Evolutionary conservation across 2,797 vertebrate species (phyloP), one percentile per base, ranked within the genome.

Genomic region (Chanos chanos): DNA sequence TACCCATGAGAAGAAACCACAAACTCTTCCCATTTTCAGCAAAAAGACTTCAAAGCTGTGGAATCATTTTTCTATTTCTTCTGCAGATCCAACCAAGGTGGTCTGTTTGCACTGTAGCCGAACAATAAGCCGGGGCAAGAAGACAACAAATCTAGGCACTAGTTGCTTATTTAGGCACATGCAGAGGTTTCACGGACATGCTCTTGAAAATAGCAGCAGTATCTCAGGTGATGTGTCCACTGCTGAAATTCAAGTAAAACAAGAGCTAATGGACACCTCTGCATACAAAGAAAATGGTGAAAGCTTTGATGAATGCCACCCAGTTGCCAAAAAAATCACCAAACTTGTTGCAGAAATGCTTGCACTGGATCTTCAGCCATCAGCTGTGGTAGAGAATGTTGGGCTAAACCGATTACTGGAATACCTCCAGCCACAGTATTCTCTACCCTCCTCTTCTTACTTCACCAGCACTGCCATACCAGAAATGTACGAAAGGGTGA

Each of bases 41-140:
- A 99, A 99, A 85, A 98, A 95, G 89, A 98, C 96, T 49, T 99
- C 96, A 78, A 98, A 98, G 89, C 90, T 99, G 83, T 98, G 96
- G 95, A 98, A 98, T 80, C 95, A 98, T 72, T 98, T 99, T 77
- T 97, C 94, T 30, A 90, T 96, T 82, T 96, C 93, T 66, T 88
- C 93, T 44, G 81, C 90, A 40, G 95, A 98, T 81, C 95, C 94
- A 76, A 99, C 96, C 2, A 98, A 98, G 81, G 96, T 98, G 63
- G 84, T 94, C 82, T 98, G 94, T 86, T 91, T 97, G 89, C 95
- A 98, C 92, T 99, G 97, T 81, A 94, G 92, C 84, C 94, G 94
- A 81, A 98, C 93, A 67, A 98, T 98, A 83, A 98, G 95, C 84
- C 83, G 95, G 79, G 97, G 95, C 67, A 98, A 98, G 87, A 98